Base-by-base conservation (phyloP, 1,140 invertebrate genomes). In the Ylistrum balloti region DNA sequence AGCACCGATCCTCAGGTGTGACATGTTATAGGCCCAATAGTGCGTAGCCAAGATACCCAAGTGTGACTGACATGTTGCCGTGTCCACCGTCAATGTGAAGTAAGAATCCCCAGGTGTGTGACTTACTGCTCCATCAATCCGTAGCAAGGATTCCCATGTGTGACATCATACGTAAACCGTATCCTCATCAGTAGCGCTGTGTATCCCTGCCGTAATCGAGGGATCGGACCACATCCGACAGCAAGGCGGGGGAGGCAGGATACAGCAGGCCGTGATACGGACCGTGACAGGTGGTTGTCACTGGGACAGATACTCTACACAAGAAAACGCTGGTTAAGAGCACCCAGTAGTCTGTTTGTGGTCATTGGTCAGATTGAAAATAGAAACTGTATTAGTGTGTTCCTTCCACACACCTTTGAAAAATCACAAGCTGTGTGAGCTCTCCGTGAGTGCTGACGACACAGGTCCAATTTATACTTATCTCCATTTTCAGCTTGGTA, bases 211-310 rank as follows among this genome's bases (percentile, higher is more conserved):
- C 28, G n/a, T 74, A 74, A 74, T 28, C 22, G 13, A 28, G 11
- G 56, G 56, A 74, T 74, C 56, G 56, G n/a, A 74, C 56, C 56
- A 74, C 56, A 74, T 74, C 56, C 56, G 56, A 74, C 56, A 74
- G 56, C n/a, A 22, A 28, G 56, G 56, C 56, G 56, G 56, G n/a
- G 56, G n/a, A 74, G 56, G 56, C 56, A 74, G 56, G 56, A 74
- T 74, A 74, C 56, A 74, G 56, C 56, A n/a, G 41, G 56, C 56
- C 56, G 28, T 22, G 56, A 74, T 74, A 74, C n/a, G 56, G 56
- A 74, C 56, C 56, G 56, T 74, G 56, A 74, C 56, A 74, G 56
- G 56, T 74, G 56, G 56, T 74, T 74, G 15, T n/a, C 56, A 74
- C 56, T 74, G 56, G 0, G 1, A 28, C 22, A n/a, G 56, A 74